phyloP scores from a whole-genome alignment of 1,140 invertebrate genomes.

The Pissodes strobi region DNA sequence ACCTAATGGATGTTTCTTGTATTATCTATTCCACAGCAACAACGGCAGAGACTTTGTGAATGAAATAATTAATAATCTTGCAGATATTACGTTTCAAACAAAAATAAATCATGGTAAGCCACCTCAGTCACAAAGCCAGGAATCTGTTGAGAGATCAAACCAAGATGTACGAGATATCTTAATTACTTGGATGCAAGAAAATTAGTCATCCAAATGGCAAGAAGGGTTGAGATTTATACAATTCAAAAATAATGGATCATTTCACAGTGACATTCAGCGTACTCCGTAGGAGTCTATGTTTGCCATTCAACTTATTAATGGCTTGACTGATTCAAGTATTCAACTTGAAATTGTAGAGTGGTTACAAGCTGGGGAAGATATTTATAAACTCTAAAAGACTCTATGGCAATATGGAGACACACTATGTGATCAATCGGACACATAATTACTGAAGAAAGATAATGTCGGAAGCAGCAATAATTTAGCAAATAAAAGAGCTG shows the following conservation, averaged over 20 bases:
- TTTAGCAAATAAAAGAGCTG: too few species aligned
- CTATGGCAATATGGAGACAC: too few species aligned
- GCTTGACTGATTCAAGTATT: too few species aligned
- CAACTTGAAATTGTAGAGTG: too few species aligned
- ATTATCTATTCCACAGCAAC: conserved; percentile 51
- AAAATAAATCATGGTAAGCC: conserved; percentile 56
- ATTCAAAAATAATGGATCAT: conserved; percentile 47
- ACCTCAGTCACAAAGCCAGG: conserved; percentile 44
- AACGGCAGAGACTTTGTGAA: conserved; percentile 52
- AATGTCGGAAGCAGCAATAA: too few species aligned
- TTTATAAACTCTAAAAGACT: too few species aligned
- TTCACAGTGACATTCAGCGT: conserved; percentile 5
- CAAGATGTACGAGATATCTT: conserved; percentile 54
- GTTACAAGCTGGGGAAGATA: too few species aligned
- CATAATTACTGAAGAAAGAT: too few species aligned
- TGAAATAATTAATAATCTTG: conserved; percentile 47
- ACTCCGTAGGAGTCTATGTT: conserved; percentile 8
- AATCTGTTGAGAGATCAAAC: conserved; percentile 47
- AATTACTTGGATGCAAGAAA: conserved; percentile 46
- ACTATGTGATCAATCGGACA: too few species aligned
- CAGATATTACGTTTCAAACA: conserved; percentile 50
- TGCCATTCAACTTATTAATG: background rate
- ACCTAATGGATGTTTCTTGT: conserved; percentile 45
- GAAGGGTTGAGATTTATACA: conserved; percentile 50
- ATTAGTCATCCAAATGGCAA: conserved; percentile 48